phyloP scores from a whole-genome alignment of 2,797 vertebrate genomes.

The Helicolenus hilgendorfi region DNA sequence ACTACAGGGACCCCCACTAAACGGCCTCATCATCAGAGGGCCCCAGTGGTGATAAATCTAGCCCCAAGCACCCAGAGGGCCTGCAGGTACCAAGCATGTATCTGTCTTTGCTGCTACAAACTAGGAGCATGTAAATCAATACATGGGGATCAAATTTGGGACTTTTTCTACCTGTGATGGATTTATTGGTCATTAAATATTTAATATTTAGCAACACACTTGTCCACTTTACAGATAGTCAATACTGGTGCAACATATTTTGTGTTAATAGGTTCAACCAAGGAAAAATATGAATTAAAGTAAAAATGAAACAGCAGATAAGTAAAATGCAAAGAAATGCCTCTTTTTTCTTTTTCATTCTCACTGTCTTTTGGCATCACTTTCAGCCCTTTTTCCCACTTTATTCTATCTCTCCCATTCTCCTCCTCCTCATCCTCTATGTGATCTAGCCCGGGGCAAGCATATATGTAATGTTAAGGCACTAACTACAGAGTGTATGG shows the following conservation, averaged over 20 bases:
- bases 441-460: slow-evolving; percentile 80
- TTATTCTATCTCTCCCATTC: not conserved
- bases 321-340: not conserved
- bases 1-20: slow-evolving; percentile 89
- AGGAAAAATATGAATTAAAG: not conserved
- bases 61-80: slow-evolving; percentile 86
- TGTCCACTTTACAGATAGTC: not conserved
- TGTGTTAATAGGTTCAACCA: not conserved
- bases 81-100: slow-evolving; percentile 58
- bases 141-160: not conserved
- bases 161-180: not conserved
- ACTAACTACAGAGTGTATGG: slow-evolving; percentile 78
- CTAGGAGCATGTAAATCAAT: slow-evolving; percentile 14
- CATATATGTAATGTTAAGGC: slow-evolving; percentile 82
- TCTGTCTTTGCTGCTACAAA: slow-evolving; percentile 30
- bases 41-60: slow-evolving; percentile 89
- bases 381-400: slow-evolving; percentile 18
- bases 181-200: not conserved
- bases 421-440: slow-evolving; percentile 17
- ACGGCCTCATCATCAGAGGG: slow-evolving; percentile 89
- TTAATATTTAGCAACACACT: not conserved
- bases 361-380: not conserved
- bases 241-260: not conserved
- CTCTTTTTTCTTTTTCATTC: slow-evolving; percentile 56
- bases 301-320: not conserved